Base-by-base conservation (phyloP, 2,113 vertebrate genomes). In the Meleagris gallopavo region DNA sequence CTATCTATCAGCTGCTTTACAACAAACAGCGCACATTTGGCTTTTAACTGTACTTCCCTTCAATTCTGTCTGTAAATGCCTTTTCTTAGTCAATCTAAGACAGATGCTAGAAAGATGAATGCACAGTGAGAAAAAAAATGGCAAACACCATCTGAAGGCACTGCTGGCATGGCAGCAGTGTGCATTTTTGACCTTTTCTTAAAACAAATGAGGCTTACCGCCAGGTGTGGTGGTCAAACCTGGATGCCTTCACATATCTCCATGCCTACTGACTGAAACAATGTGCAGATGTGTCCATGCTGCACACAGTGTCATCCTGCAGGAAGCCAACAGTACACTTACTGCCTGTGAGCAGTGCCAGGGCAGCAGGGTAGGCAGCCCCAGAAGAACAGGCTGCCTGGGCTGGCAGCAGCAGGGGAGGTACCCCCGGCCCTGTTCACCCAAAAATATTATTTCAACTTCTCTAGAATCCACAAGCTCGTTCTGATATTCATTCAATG, bases 1-100 rank as follows among this genome's bases (percentile, higher is more conserved):
- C 43, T 88, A 89, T 96, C 93, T 83, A 89, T 93, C 78, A 12
- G 93, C 92, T 94, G 67, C 86, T 88, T 83, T 52, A 94, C 86
- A 93, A 94, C 90, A 95, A 93, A 70, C 62, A 75, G n/a, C 46
- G 75, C 91, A 5, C 71, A 67, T 57, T 55, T 95, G 82, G 76
- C 89, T 94, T 95, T 88, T 83, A 93, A 95, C 64, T 55, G 36
- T 36, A 69, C 78, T 84, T 61, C 72, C 64, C 71, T 73, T 94
- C 94, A 74, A 77, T 71, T 88, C 91, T 77, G 21, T 76, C 93
- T 76, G 91, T 10, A 89, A 94, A 89, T 61, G 91, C 61, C 46
- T 79, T 72, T 92, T 87, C 74, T 43, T 20, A 73, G 60, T 83
- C 93, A 94, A 87, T 95, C 86, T 89, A 89, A 95, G 91, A 85